Evolutionary conservation across 2,888 invertebrate genomes (phyloP), one percentile per base, ranked within the genome.

Genomic region (Drosophila greeni): DNA sequence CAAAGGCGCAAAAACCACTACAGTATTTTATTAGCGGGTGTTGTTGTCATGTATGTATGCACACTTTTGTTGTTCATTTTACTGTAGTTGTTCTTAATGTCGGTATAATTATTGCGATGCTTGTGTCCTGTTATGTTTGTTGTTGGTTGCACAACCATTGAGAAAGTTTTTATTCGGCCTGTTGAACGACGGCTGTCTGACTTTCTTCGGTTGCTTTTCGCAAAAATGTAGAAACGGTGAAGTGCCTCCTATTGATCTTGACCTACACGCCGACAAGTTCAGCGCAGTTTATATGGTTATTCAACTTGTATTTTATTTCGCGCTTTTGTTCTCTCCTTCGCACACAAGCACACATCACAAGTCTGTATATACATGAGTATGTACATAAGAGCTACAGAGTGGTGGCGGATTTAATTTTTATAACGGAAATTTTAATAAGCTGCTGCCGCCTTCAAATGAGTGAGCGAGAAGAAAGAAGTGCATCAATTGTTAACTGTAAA

Each of bases 281-380:
- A 82, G 58, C 61, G 61, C 40, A 64, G 67, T 81, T 75, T 56
- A 74, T 75, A 74, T 82, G 86, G 84, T 78, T 85, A 78, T 86
- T 86, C 77, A 86, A 86, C 81, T 80, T 75, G 45, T 58, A 52
- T 75, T 74, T 66, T 55, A 62, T 43, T 29, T 42, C 59, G 62
- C 47, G 47, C 53, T 60, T 73, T 70, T 54, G 31, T 73, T 34
- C 34, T 73, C 37, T 53, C 77, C 59, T 52, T 56, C 58, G 42
- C 60, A 48, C 36, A 26, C 24, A 20, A 24, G 42, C 37, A 16
- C 37, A 16, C 14, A 14, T 43, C 14, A 14, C 40, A 29, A 42
- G 33, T 29, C 20, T 40, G 34, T 11, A n/a, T 47, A 4, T 47
- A 18, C 7, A 2, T 57, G 11, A 54, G 1, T 45, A 14, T 36